A percentile compares a stretch with the other conserved stretches of the same genome.
Conservation (phyloP, 92 coral and sea anemone species). For the Heliopora coerulea region DNA sequence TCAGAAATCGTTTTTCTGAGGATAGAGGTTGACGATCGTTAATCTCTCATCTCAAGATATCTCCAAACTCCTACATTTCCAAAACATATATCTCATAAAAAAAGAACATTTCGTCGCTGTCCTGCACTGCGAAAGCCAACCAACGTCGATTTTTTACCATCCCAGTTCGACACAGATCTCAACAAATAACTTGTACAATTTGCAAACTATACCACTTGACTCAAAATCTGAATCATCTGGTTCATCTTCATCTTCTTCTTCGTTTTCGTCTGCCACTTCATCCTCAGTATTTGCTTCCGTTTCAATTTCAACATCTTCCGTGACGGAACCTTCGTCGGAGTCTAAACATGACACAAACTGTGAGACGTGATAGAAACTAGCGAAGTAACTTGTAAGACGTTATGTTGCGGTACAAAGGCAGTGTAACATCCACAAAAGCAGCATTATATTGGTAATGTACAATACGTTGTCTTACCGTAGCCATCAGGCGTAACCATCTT, state of each 20-base stretch:
- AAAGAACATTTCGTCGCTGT: too few species aligned
- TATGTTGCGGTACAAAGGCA: too few species aligned
- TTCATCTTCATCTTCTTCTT: constrained; percentile 44
- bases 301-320: constrained; percentile 6
- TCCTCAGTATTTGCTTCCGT: constrained; percentile 34
- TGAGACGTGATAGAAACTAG: constrained; percentile 6
- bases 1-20: too few species aligned
- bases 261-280: constrained; percentile 32
- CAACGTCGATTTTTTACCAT: too few species aligned
- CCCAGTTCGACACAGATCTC: neutral
- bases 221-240: constrained; percentile 41
- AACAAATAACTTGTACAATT: neutral
- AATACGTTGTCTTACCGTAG: constrained; percentile 31
- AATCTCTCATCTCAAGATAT: too few species aligned
- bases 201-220: constrained; percentile 47
- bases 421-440: too few species aligned
- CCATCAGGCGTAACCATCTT: constrained; percentile 63
- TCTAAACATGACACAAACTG: constrained; percentile 3
- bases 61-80: too few species aligned
- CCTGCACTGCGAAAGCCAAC: too few species aligned
- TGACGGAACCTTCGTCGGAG: constrained; percentile 22
- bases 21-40: too few species aligned
- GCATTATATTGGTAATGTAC: too few species aligned
- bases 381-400: too few species aligned
- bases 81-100: too few species aligned